phyloP scores from a whole-genome alignment of 2,888 invertebrate species.

The Frankliniella intonsa region DNA sequence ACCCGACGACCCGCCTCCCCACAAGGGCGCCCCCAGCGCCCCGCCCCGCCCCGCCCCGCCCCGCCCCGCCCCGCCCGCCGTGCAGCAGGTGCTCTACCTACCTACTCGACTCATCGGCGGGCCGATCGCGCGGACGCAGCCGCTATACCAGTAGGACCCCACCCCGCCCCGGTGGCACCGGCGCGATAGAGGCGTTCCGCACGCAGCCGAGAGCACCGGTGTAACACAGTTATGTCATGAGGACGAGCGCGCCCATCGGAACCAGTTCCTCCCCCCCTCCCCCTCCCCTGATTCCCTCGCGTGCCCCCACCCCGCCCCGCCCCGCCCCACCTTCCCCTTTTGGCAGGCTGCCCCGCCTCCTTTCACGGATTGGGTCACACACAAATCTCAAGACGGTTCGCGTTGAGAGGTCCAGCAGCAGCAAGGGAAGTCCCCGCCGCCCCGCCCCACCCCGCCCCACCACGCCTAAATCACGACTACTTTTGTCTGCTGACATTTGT shows the following conservation, averaged over 20 bases:
- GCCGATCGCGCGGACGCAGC: too few species aligned
- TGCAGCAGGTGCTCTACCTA: too few species aligned
- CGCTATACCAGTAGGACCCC: too few species aligned
- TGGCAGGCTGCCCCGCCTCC: conserved; percentile 1
- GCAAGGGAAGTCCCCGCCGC: too few species aligned
- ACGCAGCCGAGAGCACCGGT: background rate
- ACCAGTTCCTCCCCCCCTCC: conserved; percentile 18
- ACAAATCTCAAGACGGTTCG: conserved; percentile 12
- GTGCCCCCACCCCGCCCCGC: background rate
- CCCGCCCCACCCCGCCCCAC: too few species aligned
- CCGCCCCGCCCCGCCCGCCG: too few species aligned
- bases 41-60: too few species aligned
- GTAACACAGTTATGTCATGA: background rate
- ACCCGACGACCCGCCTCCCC: too few species aligned
- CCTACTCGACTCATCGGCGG: too few species aligned
- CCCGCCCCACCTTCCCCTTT: background rate
- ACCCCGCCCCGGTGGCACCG: background rate
- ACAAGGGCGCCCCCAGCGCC: too few species aligned
- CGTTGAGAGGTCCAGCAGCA: background rate
- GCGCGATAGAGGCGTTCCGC: background rate
- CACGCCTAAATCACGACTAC: too few species aligned
- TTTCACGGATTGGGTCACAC: conserved; percentile 16
- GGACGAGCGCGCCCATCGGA: background rate
- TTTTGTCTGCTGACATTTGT: too few species aligned
- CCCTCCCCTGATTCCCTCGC: background rate